Evolutionary conservation across 2,888 invertebrate genomes (phyloP), one percentile per base, ranked within the genome.

Genomic region (Nomada fabriciana): DNA sequence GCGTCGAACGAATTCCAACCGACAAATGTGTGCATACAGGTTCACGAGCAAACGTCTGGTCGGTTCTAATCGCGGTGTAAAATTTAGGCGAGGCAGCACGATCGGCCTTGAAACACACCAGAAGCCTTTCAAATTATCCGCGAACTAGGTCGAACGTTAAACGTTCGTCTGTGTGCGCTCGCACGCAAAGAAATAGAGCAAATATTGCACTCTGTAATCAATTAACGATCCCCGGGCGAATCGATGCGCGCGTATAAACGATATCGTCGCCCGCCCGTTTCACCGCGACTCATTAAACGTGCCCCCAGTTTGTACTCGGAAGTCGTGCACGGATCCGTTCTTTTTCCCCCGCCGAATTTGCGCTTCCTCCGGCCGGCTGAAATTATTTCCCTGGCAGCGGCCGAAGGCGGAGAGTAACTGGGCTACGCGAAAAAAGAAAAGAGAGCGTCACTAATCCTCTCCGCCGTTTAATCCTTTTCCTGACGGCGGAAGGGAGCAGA

Each of bases 91-190:
- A 50, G 73, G 29, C 29, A 25, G n/a, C 15, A 29, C 0, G 64
- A 52, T 68, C 47, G 63, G 71, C 68, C 82, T 75, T 83, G 74
- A 52, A 23, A 42, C 60, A 25, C 53, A 52, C 29, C 57, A 36
- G 59, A 73, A 68, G 55, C 63, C 77, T 71, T 70, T 76, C 74
- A 20, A 69, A 71, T 78, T 74, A 67, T 72, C n/a, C 42, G 4
- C 64, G 4, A 83, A 78, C 59, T 83, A 61, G 83, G 82, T 71
- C 82, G 64, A 71, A 61, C 82, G 78, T 59, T 23, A 76, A 64
- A 53, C 53, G 69, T 50, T 50, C 36, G 25, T 42, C 68, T 61
- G 50, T 53, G 60, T n/a, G 61, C 52, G 10, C 50, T 36, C 11
- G 63, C 55, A 63, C 55, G 57, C 36, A 42, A 70, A 70, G 53